Evolutionary conservation across 2,797 vertebrate species (phyloP), one percentile per base, ranked within the genome.

Genomic region (Amblyopsis hoosieri): DNA sequence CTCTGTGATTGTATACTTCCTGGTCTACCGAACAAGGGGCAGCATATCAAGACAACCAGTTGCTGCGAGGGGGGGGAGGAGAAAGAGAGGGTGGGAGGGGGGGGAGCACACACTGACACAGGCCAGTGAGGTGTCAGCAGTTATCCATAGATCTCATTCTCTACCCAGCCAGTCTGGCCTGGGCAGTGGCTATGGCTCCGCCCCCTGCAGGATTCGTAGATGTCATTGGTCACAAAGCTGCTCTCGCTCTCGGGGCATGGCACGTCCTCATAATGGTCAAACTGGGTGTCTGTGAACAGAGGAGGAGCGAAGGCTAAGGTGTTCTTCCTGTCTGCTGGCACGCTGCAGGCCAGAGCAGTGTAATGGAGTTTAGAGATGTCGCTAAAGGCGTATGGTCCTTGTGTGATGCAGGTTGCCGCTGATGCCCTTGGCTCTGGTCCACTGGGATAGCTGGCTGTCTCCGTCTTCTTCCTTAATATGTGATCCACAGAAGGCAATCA

Each of bases 171-270:
- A 0, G 93, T 90, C 61, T 95, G 94, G 58, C 67, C 37, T 57
- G 81, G 76, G 85, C 81, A 85, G 62, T 71, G 91, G 33, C 83
- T 29, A 29, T 29, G 89, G 14, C 78, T 78, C 12, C 33, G 87
- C 72, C 79, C 66, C 67, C 52, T 87, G 55, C 93, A 96, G 66
- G 92, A 91, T 84, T 97, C 96, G 8, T 98, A 99, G 62, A 98
- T 95, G 77, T 97, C 96, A 14, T 98, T 99, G 73, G 92, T 96
- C 67, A 99, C 95, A 70, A 98, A 99, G 63, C 95, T 95, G 0
- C 93, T 95, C 70, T 90, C 91, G 0, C 87, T 89, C 19, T 85
- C 63, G 0, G 82, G 82, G 69, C 81, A 83, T 1, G 85, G 81
- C 45, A 92, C 77, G 2, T 94, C 93, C 70, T 92, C 91, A 12